Conservation (phyloP, 2,888 invertebrate species). For the Ischnus inquisitorius region DNA sequence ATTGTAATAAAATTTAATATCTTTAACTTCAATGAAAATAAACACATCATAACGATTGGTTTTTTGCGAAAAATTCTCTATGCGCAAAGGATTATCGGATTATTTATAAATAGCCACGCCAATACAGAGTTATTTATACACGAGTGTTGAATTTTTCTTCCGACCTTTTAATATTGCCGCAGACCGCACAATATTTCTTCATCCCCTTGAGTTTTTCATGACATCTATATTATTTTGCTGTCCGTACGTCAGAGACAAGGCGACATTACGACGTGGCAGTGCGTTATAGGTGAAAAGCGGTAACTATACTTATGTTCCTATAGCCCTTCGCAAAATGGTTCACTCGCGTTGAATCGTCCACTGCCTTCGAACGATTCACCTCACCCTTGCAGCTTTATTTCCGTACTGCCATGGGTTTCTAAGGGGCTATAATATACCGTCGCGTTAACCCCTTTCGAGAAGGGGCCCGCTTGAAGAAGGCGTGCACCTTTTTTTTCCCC, state of each 20-base stretch:
- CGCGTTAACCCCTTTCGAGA: conserved; percentile 44
- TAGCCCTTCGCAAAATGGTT: conserved; percentile 20
- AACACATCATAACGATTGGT: too few species aligned
- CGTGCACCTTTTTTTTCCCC: conserved; percentile 69
- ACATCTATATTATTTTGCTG: conserved; percentile 13
- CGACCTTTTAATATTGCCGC: background rate
- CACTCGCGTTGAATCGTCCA: conserved; percentile 38
- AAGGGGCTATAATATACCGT: conserved; percentile 21
- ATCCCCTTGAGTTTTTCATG: background rate
- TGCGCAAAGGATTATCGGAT: background rate
- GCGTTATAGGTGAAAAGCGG: conserved; percentile 17
- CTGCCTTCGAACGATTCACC: conserved; percentile 30
- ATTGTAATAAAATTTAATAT: too few species aligned
- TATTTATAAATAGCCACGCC: background rate
- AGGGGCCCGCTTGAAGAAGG: conserved; percentile 72
- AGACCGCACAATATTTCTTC: conserved; percentile 4
- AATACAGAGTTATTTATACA: background rate
- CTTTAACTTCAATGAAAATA: too few species aligned
- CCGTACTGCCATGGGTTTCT: background rate
- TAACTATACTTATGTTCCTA: conserved; percentile 28
- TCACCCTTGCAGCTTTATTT: conserved; percentile 18
- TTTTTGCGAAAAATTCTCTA: too few species aligned
- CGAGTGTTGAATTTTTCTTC: background rate
- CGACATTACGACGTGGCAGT: conserved; percentile 35
- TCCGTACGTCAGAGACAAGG: conserved; percentile 1